These are phyloP conservation scores for Myotis daubentonii DNA, from an alignment of 2,797 vertebrate genomes.

Conservation along the genomic window DNA sequence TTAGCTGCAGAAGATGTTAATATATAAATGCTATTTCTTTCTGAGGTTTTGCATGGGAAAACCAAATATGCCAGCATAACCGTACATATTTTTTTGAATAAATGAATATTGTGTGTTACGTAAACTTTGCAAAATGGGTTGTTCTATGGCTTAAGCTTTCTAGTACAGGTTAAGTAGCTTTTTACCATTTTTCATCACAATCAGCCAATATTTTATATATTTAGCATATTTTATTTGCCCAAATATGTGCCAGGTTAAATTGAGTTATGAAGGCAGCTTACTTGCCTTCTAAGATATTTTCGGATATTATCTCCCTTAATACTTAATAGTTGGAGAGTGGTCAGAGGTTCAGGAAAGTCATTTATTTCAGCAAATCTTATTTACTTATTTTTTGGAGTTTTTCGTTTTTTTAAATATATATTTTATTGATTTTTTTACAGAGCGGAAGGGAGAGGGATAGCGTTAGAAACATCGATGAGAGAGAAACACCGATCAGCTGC, in stretches of 20 bases:
- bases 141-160: not conserved
- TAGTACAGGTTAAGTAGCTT: not conserved
- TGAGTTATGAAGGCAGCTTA: not conserved
- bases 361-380: not conserved
- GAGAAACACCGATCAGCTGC: too few species aligned
- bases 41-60: not conserved
- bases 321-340: not conserved
- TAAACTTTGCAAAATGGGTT: not conserved
- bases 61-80: not conserved
- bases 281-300: not conserved
- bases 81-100: not conserved
- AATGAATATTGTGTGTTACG: not conserved
- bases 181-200: not conserved
- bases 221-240: not conserved
- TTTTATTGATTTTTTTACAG: too few species aligned
- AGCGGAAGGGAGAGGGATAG: too few species aligned
- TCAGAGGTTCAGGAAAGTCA: not conserved
- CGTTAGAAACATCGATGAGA: too few species aligned
- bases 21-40: not conserved
- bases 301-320: not conserved
- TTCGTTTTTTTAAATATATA: too few species aligned
- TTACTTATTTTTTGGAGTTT: not conserved
- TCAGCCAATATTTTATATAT: not conserved
- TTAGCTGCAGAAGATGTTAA: not conserved
- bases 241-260: not conserved